phyloP scores from a whole-genome alignment of 2,888 invertebrate genomes.

The Phoenoteleia sp. region DNA sequence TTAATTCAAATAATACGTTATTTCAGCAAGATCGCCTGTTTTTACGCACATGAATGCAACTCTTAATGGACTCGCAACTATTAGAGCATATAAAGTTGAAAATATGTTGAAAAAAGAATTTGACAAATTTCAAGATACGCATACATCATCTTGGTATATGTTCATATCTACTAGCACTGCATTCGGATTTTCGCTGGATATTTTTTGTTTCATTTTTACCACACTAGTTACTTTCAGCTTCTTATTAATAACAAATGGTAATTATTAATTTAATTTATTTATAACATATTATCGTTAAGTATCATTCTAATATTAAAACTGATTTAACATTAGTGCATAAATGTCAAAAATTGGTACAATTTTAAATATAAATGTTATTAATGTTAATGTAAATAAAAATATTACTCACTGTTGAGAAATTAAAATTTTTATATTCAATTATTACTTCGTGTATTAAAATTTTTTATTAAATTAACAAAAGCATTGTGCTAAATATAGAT shows the following conservation, averaged over 20 bases:
- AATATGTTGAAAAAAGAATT: slow-evolving; percentile 89
- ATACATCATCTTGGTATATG: slow-evolving; percentile 87
- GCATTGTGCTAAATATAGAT: too few species aligned
- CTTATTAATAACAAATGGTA: slow-evolving; percentile 83
- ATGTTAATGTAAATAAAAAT: too few species aligned
- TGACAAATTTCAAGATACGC: slow-evolving; percentile 88
- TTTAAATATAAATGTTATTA: too few species aligned
- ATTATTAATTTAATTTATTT: too few species aligned
- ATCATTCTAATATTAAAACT: background rate
- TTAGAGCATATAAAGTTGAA: slow-evolving; percentile 91
- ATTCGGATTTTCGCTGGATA: slow-evolving; percentile 88
- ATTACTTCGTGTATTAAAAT: too few species aligned
- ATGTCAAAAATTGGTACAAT: too few species aligned
- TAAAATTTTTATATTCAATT: too few species aligned
- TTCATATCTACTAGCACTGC: slow-evolving; percentile 86
- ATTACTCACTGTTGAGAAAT: too few species aligned
- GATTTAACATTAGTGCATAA: too few species aligned
- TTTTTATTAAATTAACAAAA: too few species aligned
- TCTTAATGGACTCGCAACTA: slow-evolving; percentile 92
- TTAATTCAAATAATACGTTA: slow-evolving; percentile 33
- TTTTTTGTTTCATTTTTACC: slow-evolving; percentile 90
- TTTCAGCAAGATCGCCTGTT: slow-evolving; percentile 92
- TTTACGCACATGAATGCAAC: slow-evolving; percentile 93
- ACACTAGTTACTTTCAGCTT: slow-evolving; percentile 90
- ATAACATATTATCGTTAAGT: too few species aligned